These are phyloP conservation scores for Latrodectus geometricus DNA, from an alignment of 1,140 invertebrate genomes.

Conservation along the genomic window DNA sequence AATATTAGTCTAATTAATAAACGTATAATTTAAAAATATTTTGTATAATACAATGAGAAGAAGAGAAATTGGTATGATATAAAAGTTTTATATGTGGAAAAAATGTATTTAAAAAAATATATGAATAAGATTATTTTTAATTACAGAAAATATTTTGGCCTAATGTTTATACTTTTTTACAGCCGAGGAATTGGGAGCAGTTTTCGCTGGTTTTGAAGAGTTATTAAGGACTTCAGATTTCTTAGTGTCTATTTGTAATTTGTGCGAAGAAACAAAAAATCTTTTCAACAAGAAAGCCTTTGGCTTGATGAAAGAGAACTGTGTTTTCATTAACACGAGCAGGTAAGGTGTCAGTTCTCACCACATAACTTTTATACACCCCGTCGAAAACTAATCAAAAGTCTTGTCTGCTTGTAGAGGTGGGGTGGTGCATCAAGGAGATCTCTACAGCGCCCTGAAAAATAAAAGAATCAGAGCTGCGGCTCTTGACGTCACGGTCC, in stretches of 20 bases:
- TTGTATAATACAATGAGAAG: too few species aligned
- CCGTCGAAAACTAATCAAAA: too few species aligned
- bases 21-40: too few species aligned
- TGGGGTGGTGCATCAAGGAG: conserved; percentile 81
- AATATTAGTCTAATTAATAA: too few species aligned
- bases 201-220: conserved; percentile 78
- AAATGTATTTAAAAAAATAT: too few species aligned
- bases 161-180: not conserved
- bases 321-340: conserved; percentile 88
- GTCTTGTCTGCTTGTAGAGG: conserved; percentile 65
- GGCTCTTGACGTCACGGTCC: conserved; percentile 91
- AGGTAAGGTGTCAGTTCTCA: conserved; percentile 67
- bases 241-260: conserved; percentile 77
- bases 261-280: conserved; percentile 80
- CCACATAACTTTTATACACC: not conserved
- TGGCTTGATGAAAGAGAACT: conserved; percentile 83
- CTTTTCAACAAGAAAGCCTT: conserved; percentile 83
- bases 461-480: conserved; percentile 82
- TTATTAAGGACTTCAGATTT: conserved; percentile 83
- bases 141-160: too few species aligned
- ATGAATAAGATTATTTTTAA: too few species aligned
- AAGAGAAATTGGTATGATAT: too few species aligned
- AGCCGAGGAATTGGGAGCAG: conserved; percentile 75
- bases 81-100: too few species aligned
- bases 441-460: conserved; percentile 81